Evolutionary conservation across 1,140 invertebrate genomes (phyloP), one percentile per base, ranked within the genome.

Genomic region (Papilio dardanus): DNA sequence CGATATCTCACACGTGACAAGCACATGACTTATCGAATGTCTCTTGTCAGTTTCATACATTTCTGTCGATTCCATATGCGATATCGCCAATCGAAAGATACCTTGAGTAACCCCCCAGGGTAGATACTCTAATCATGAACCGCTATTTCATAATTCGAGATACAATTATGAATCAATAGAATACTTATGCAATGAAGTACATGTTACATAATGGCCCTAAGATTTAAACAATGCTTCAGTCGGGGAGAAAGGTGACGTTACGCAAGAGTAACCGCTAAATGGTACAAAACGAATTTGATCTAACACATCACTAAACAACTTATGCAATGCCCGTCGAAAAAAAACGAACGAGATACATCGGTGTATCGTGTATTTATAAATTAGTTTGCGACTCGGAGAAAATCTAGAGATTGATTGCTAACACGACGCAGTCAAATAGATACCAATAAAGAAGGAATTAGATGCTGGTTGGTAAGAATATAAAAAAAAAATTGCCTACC

Each of bases 191-290:
- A 62, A 62, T 62, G 54, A 62, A 28, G 54, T 62, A 62, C 3
- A 12, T 62, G 14, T 62, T 62, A 62, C 54, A 62, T 30, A 62
- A 62, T 30, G 12, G 54, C 54, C 54, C 54, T 62, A 62, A 62
- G 54, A 14, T 62, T 62, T 62, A 62, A 62, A 62, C 54, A 62
- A 62, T 62, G 50, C 21, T 24, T 28, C 16, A 62, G 24, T 21
- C 24, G 10, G 54, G 54, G 54, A 62, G 54, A 62, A 62, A 62
- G 24, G 54, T 62, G 54, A 62, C 54, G 54, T 62, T 62, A 62
- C 54, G 54, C 54, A 62, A 62, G 24, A 62, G 54, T 62, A 62
- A 62, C 54, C 54, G 54, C 8, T 62, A 62, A 62, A 62, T 62
- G 24, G 24, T 62, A 62, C 54, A 62, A 62, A 62, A 28, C 30